A percentile compares a stretch with the other conserved stretches of the same genome.
Evolutionary conservation across 1,140 invertebrate genomes (phyloP).

Genomic region (Chymomyza costata): DNA sequence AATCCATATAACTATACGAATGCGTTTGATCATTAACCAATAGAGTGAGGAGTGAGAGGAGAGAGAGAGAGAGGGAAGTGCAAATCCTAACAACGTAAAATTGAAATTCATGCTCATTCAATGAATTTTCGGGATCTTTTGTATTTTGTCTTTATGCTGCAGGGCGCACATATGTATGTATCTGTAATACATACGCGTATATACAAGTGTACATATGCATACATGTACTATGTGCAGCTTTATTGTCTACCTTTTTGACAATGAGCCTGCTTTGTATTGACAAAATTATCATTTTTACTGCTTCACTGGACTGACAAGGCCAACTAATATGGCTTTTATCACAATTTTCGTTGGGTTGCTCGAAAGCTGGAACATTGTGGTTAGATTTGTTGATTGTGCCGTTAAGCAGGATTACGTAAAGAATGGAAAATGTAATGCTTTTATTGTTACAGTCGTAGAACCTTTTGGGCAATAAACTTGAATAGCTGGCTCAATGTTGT

Average conservation of each 20-base stretch:
- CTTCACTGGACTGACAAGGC: constrained; percentile 69
- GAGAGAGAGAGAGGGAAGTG: constrained; percentile 15
- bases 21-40: constrained; percentile 62
- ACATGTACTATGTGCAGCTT: no score
- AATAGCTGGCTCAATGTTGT: no score
- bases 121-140: constrained; percentile 30
- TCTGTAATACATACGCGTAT: no score
- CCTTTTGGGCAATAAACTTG: no score
- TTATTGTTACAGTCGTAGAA: no score
- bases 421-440: constrained; percentile 41
- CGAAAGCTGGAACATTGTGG: constrained; percentile 3
- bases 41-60: constrained; percentile 7
- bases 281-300: constrained; percentile 68
- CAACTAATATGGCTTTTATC: constrained; percentile 43
- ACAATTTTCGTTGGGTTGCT: no score
- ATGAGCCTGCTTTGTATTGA: constrained; percentile 59
- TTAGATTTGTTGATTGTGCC: constrained; percentile 10
- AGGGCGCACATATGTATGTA: no score
- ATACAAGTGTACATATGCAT: no score
- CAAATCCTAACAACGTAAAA: constrained; percentile 51
- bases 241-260: no score
- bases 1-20: constrained; percentile 41
- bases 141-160: constrained; percentile 9
- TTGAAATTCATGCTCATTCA: constrained; percentile 66
- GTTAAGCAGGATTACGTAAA: constrained; percentile 53